Base-by-base conservation (phyloP, 2,797 vertebrate species). In the Salarias fasciatus region DNA sequence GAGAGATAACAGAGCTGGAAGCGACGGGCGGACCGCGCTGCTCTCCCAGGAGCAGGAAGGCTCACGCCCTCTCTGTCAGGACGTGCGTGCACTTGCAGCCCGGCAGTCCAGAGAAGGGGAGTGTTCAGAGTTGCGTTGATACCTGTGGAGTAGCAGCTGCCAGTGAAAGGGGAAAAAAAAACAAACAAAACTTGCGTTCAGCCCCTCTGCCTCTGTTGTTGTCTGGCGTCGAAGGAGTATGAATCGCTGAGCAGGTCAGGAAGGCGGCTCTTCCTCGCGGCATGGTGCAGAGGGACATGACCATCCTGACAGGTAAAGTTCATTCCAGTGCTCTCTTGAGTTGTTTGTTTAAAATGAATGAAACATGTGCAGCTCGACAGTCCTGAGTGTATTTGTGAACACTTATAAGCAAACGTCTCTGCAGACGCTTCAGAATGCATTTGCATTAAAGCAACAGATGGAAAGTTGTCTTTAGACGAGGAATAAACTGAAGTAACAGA, bases 281-380 rank as follows among this genome's bases (percentile, higher is more conserved):
- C 63, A 83, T 88, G 83, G 84, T 88, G 50, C 82, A 87, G 82
- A 86, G 83, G 80, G 88, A 89, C 67, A 91, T 92, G 87, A 86
- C 87, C 64, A 80, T 92, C 77, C 72, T 45, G 45, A 71, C 91
- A 92, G 92, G 92, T 93, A 92, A 82, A 41, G 52, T 69, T 54
- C 10, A 6, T 42, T 51, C 47, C n/a, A 43, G 35, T 14, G 7
- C 0, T 5, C 30, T 11, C 29, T n/a, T n/a, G n/a, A n/a, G n/a
- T n/a, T n/a, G n/a, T n/a, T 29, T 45, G 40, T 24, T 10, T 11
- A 40, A n/a, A 38, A 36, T 13, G 2, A 36, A 30, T 36, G 41
- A 46, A 40, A 3, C 10, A 12, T 12, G 5, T 52, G 24, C 29
- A 57, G 55, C 48, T 43, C 56, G 2, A n/a, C n/a, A n/a, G n/a